Percentiles rank a stretch among this genome's conserved stretches.
Conservation (phyloP, 2,113 vertebrate genomes). For the Murina feae region DNA sequence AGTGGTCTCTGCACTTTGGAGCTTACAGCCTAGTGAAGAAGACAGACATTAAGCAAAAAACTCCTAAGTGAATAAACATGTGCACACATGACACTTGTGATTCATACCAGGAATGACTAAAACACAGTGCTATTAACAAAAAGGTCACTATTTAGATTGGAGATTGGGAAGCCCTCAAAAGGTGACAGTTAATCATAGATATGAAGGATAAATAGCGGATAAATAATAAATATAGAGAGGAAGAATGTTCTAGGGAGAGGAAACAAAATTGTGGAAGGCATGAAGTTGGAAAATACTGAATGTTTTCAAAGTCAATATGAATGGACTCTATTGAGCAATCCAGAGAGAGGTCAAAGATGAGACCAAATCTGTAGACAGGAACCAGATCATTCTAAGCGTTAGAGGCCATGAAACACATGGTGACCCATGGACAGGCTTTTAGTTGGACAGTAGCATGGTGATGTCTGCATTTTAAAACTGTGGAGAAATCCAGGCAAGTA, state of each 20-base stretch:
- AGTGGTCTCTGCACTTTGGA: neutral
- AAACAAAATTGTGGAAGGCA: neutral
- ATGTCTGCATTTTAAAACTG: constrained; percentile 26
- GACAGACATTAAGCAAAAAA: neutral
- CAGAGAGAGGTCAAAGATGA: neutral
- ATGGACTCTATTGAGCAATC: neutral
- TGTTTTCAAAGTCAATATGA: constrained; percentile 5
- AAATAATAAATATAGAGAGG: neutral
- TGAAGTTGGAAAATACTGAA: neutral
- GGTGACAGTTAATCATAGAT: neutral
- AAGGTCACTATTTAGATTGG: neutral
- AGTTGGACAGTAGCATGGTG: neutral
- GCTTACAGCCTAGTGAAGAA: neutral
- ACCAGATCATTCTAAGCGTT: neutral
- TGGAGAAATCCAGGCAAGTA: constrained; percentile 9
- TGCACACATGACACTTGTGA: neutral
- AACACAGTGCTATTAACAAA: neutral
- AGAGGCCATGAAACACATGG: neutral
- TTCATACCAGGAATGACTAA: neutral
- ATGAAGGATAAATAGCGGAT: neutral
- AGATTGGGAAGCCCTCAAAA: neutral
- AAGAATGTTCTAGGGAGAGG: neutral
- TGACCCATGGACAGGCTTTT: neutral
- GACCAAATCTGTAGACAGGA: neutral
- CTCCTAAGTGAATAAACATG: neutral